Percentiles rank a stretch among this genome's conserved stretches.
Evolutionary conservation across 64 coral and sea anemone species (phyloP).

Genomic region (Stichodactyla helianthus): DNA sequence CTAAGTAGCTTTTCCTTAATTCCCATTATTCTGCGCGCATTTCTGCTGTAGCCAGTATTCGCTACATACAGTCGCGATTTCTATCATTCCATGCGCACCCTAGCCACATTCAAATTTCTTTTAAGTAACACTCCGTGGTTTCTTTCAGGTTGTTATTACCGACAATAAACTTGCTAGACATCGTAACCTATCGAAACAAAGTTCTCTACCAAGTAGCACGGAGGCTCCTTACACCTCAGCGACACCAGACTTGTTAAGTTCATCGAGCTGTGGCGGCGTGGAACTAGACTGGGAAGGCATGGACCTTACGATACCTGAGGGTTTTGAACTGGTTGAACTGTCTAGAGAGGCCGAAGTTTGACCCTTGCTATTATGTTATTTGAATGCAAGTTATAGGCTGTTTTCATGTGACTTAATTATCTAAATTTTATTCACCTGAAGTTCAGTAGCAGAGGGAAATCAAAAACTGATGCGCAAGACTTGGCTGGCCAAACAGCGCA

Average conservation of each 20-base stretch:
- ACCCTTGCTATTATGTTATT: background rate
- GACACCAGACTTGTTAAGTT: background rate
- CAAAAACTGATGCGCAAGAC: background rate
- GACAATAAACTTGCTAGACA: background rate
- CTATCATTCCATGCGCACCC: background rate
- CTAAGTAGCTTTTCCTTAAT: background rate
- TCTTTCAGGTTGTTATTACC: background rate
- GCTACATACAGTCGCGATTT: too few relatives aligned
- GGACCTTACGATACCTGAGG: constrained; percentile 33
- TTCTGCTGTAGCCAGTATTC: too few relatives aligned
- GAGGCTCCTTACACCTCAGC: constrained; percentile 1
- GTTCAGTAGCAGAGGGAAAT: background rate
- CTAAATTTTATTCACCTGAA: too few relatives aligned
- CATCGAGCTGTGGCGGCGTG: constrained; percentile 9
- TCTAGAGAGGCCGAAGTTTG: constrained; percentile 48
- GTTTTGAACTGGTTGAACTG: constrained; percentile 41
- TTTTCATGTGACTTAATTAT: too few relatives aligned
- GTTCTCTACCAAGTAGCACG: constrained; percentile 17
- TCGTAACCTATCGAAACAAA: background rate
- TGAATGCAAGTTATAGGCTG: background rate
- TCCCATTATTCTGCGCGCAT: background rate
- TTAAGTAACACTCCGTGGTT: background rate
- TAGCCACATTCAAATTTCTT: background rate
- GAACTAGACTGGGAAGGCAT: constrained; percentile 62
- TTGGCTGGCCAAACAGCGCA: background rate